Evolutionary conservation across 2,888 invertebrate species (phyloP).

Genomic region (Andrena fulva): DNA sequence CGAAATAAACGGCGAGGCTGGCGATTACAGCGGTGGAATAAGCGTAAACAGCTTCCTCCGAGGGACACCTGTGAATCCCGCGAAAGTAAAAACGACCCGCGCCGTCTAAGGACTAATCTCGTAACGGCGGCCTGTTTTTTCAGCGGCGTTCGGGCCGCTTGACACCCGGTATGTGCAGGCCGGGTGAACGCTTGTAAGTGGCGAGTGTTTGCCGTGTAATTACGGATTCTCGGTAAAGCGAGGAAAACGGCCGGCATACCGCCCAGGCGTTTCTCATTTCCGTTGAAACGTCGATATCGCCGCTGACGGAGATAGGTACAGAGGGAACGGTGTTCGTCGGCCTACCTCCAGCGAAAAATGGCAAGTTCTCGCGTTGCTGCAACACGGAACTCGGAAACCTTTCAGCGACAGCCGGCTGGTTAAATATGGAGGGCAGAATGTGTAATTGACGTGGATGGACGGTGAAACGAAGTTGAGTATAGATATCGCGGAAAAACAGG

Average conservation of each 20-base stretch:
- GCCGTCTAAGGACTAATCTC: constrained; percentile 61
- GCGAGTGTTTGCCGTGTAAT: constrained; percentile 66
- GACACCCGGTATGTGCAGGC: constrained; percentile 54
- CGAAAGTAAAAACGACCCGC: constrained; percentile 56
- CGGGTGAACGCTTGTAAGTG: constrained; percentile 58
- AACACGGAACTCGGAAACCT: too few species aligned
- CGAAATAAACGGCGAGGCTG: constrained; percentile 44
- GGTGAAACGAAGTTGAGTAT: too few species aligned
- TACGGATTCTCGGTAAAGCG: constrained; percentile 67
- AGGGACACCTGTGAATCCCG: constrained; percentile 55
- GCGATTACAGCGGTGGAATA: constrained; percentile 49
- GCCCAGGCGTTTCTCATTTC: constrained; percentile 59
- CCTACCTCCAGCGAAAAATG: too few species aligned
- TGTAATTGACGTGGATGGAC: too few species aligned
- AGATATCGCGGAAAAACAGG: too few species aligned
- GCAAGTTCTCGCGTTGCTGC: too few species aligned
- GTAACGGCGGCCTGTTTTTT: constrained; percentile 51
- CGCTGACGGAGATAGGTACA: background rate
- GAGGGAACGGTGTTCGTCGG: too few species aligned
- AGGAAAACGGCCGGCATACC: constrained; percentile 60
- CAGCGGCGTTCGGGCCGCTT: constrained; percentile 24
- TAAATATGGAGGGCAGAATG: too few species aligned
- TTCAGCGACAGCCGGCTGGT: too few species aligned
- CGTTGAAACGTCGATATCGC: constrained; percentile 60
- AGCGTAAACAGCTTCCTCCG: constrained; percentile 43